phyloP scores from a whole-genome alignment of 2,797 vertebrate species.

The Siniperca undulata region DNA sequence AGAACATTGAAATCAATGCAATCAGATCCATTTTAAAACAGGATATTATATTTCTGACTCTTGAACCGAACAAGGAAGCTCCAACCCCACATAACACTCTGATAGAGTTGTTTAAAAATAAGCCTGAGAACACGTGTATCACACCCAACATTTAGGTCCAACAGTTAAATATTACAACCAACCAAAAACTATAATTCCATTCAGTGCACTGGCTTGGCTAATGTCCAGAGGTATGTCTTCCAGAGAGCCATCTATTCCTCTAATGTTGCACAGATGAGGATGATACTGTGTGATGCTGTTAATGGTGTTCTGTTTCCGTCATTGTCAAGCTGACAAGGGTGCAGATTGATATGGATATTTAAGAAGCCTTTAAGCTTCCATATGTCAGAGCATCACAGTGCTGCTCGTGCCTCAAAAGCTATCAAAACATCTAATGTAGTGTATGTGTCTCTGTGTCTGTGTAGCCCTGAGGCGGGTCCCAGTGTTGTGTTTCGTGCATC shows the following conservation, averaged over 20 bases:
- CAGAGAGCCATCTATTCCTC: slow-evolving; percentile 74
- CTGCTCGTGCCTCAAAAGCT: slow-evolving; percentile 63
- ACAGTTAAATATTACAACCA: slow-evolving; percentile 13
- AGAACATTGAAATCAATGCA: slow-evolving; percentile 68
- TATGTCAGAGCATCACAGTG: slow-evolving; percentile 77
- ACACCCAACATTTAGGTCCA: background rate
- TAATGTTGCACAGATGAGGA: slow-evolving; percentile 78
- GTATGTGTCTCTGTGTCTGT: slow-evolving; percentile 35
- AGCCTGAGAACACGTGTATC: background rate
- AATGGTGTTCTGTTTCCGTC: slow-evolving; percentile 82
- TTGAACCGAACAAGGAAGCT: slow-evolving; percentile 5
- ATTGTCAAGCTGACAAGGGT: slow-evolving; percentile 82
- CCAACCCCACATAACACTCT: background rate
- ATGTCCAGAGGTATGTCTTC: slow-evolving; percentile 66
- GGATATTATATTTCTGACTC: slow-evolving; percentile 64
- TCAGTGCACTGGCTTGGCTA: slow-evolving; percentile 25
- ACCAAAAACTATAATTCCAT: slow-evolving; percentile 3
- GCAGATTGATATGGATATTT: slow-evolving; percentile 88
- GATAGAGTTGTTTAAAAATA: background rate
- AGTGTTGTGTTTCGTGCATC: slow-evolving; percentile 70
- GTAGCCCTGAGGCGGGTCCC: slow-evolving; percentile 57
- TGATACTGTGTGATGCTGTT: slow-evolving; percentile 61
- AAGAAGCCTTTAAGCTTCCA: slow-evolving; percentile 80
- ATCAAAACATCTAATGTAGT: slow-evolving; percentile 63
- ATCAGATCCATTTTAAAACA: slow-evolving; percentile 68